phyloP scores from a whole-genome alignment of 1,140 invertebrate species.

The Lepidurus couesii region DNA sequence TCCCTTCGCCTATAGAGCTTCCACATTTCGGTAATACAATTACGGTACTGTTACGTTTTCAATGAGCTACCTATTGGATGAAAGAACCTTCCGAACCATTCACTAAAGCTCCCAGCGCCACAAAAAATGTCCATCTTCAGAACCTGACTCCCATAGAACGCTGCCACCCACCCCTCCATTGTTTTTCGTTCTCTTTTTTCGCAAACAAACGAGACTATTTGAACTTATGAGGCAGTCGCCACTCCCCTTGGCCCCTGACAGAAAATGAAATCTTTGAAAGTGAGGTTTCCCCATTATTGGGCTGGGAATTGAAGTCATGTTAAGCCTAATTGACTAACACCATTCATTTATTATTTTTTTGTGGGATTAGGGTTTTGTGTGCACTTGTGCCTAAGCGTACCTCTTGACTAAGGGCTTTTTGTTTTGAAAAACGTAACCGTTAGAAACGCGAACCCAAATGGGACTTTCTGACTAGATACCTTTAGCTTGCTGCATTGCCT shows the following conservation, averaged over 20 bases:
- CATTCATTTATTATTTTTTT: no score
- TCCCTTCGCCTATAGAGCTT: background rate
- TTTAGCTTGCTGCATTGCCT: background rate
- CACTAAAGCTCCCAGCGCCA: background rate
- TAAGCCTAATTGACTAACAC: background rate
- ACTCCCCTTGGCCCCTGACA: constrained; percentile 14
- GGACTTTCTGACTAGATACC: constrained; percentile 7
- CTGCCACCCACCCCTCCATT: no score
- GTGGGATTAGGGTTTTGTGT: background rate
- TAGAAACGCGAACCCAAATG: background rate
- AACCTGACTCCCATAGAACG: no score
- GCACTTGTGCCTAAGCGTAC: background rate
- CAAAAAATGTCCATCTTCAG: background rate
- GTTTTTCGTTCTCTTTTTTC: background rate
- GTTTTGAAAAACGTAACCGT: background rate
- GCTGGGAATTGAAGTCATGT: background rate
- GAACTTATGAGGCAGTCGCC: constrained; percentile 3
- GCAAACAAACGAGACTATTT: background rate
- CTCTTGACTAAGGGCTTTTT: background rate
- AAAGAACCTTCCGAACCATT: background rate
- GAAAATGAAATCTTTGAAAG: constrained; percentile 5
- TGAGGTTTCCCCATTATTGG: background rate
- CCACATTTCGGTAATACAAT: background rate
- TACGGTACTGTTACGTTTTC: constrained; percentile 2
- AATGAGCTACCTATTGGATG: constrained; percentile 18